Evolutionary conservation across 2,888 invertebrate species (phyloP).

Genomic region (Machimus atricapillus): DNA sequence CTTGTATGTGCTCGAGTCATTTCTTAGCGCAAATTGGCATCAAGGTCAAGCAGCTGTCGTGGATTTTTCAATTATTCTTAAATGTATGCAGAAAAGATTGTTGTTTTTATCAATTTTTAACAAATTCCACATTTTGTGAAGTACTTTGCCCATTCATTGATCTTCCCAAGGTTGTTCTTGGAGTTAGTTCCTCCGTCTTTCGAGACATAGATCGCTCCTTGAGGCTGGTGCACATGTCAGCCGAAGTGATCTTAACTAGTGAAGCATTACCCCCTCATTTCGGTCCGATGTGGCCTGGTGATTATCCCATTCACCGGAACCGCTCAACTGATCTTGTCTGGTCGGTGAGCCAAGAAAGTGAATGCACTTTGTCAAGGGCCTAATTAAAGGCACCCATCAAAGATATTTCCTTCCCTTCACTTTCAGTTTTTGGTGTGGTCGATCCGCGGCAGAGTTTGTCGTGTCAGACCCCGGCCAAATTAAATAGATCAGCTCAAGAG

Average conservation of each 20-base stretch:
- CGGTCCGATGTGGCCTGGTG: neutral
- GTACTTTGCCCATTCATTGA: neutral
- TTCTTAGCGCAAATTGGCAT: neutral
- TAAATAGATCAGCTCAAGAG: neutral
- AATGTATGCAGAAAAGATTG: neutral
- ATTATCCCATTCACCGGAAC: conserved; percentile 33
- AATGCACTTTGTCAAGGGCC: conserved; percentile 31
- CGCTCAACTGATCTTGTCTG: neutral
- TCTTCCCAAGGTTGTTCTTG: neutral
- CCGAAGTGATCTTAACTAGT: neutral
- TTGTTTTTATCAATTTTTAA: neutral
- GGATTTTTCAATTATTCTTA: neutral
- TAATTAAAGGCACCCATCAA: conserved; percentile 20
- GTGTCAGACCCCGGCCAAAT: neutral
- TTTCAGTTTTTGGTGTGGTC: conserved; percentile 9
- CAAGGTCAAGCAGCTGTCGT: neutral
- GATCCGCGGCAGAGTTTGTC: neutral
- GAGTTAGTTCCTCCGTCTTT: neutral
- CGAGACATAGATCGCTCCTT: neutral
- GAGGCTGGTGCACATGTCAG: neutral
- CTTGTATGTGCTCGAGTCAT: neutral
- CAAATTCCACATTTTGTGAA: neutral
- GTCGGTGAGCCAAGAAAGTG: conserved; percentile 6
- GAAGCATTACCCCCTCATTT: neutral
- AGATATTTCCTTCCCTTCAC: conserved; percentile 20